phyloP scores from a whole-genome alignment of 1,140 invertebrate species.

The Drosophila yakuba region DNA sequence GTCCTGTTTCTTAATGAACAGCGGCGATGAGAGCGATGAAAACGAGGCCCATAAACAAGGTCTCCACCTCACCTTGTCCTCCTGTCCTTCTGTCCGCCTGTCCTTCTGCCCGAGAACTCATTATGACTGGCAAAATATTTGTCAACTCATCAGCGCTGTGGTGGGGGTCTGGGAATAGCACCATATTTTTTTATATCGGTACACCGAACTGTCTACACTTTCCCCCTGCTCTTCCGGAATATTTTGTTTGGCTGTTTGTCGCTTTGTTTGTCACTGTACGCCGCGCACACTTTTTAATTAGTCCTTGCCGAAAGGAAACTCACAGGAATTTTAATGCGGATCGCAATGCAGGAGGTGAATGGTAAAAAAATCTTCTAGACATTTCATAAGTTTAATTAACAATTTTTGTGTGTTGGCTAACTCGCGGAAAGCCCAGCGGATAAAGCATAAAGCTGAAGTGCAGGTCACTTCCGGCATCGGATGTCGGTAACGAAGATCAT shows the following conservation, averaged over 20 bases:
- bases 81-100: constrained; percentile 8
- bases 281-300: constrained; percentile 68
- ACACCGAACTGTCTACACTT: constrained; percentile 13
- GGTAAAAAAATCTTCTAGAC: constrained; percentile 46
- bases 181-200: constrained; percentile 41
- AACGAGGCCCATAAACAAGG: constrained; percentile 48
- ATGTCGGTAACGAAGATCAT: constrained; percentile 45
- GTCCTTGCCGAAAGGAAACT: constrained; percentile 42
- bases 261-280: constrained; percentile 53
- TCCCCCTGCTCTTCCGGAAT: constrained; percentile 35
- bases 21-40: constrained; percentile 26
- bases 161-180: constrained; percentile 15
- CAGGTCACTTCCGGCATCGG: constrained; percentile 71
- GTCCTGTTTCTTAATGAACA: constrained; percentile 49
- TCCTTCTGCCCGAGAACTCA: constrained; percentile 49
- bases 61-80: constrained; percentile 40
- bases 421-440: constrained; percentile 21
- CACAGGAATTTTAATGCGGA: constrained; percentile 37
- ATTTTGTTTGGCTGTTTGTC: constrained; percentile 26
- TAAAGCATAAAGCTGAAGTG: constrained; percentile 68
- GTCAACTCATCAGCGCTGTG: constrained; percentile 75
- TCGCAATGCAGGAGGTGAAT: not conserved
- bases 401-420: constrained; percentile 44
- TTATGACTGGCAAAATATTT: constrained; percentile 82
- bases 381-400: constrained; percentile 79